Conservation (phyloP, 2,797 vertebrate genomes). For the Enteromius argenteus region DNA sequence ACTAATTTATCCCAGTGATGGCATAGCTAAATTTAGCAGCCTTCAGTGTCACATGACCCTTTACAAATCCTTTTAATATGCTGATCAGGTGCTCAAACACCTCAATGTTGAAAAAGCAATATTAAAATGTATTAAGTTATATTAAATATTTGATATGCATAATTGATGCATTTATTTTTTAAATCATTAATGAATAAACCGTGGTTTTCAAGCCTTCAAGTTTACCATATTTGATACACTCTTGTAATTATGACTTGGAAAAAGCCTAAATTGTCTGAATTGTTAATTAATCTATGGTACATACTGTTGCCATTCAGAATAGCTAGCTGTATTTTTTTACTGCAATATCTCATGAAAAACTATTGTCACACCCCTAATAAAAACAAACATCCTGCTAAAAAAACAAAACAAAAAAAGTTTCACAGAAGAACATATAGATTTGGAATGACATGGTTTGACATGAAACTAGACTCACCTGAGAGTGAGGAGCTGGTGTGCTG, state of each 20-base stretch:
- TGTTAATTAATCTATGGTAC: background rate
- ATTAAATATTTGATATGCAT: too few species aligned
- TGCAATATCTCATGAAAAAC: background rate
- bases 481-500: slow-evolving; percentile 13
- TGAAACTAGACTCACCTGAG: slow-evolving; percentile 49
- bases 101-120: background rate
- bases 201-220: too few species aligned
- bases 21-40: too few species aligned
- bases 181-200: background rate
- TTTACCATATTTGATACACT: background rate
- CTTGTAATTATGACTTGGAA: too few species aligned
- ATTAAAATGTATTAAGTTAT: too few species aligned
- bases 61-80: background rate
- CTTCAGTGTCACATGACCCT: background rate
- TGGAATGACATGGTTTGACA: background rate
- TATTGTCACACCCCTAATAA: background rate
- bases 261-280: background rate
- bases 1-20: too few species aligned
- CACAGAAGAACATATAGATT: too few species aligned
- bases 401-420: background rate
- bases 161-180: background rate
- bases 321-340: background rate
- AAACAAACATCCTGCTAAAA: background rate
- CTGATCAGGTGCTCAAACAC: background rate
- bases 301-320: background rate